Conservation (phyloP, 2,113 vertebrate species). For the Gobius niger region DNA sequence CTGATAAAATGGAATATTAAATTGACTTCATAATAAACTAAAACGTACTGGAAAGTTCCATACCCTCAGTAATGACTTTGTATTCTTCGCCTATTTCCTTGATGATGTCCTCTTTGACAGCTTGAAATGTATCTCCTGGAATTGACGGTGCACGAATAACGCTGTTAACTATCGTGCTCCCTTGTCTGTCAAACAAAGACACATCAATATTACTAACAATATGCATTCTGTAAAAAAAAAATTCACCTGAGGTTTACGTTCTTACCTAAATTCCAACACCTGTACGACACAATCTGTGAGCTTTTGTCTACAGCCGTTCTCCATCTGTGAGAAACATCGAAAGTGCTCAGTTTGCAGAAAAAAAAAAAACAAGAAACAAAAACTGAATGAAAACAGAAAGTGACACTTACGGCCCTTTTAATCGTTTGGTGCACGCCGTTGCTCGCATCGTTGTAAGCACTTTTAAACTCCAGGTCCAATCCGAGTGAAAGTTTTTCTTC, state of each 20-base stretch:
- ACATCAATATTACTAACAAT: background rate
- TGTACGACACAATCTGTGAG: background rate
- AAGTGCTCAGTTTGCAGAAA: background rate
- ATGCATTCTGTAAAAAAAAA: background rate
- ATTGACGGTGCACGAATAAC: background rate
- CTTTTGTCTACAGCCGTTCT: background rate
- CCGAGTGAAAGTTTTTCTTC: background rate
- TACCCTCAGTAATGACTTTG: conserved; percentile 10
- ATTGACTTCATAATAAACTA: background rate
- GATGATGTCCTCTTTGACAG: background rate
- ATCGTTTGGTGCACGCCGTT: background rate
- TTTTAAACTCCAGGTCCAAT: background rate
- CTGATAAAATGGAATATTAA: conserved; percentile 23
- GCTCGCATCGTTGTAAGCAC: background rate
- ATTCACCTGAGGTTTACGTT: background rate
- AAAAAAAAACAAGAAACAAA: background rate
- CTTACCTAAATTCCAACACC: background rate
- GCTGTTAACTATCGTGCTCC: conserved; percentile 43
- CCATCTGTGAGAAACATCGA: background rate
- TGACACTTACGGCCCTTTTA: background rate
- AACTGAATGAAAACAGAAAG: background rate
- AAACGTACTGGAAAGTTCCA: background rate
- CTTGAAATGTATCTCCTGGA: accelerated
- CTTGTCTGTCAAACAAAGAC: conserved; percentile 17
- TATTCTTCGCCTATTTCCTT: background rate